Conservation (phyloP, 2,113 vertebrate species). For the Nothoprocta pentlandii region DNA sequence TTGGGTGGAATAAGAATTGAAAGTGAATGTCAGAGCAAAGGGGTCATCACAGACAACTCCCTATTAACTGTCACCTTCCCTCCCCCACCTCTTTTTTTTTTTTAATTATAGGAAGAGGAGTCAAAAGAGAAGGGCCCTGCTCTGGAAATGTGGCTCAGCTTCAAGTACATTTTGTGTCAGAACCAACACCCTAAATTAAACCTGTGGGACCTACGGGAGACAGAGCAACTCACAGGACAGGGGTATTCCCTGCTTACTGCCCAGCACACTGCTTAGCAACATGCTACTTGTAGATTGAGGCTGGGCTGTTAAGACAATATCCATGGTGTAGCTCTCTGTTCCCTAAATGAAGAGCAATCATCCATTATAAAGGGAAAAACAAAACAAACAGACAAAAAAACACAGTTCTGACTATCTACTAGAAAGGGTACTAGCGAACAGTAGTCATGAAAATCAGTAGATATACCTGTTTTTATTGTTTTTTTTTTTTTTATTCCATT, state of each 20-base stretch:
- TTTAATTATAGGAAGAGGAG: background rate
- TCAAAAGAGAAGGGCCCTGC: background rate
- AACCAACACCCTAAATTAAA: background rate
- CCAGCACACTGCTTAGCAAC: background rate
- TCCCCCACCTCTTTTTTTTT: background rate
- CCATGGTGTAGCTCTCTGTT: background rate
- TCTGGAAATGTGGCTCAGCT: background rate
- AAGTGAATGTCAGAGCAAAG: background rate
- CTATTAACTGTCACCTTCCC: background rate
- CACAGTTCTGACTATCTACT: rapidly evolving
- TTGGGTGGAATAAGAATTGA: background rate
- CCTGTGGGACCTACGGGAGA: rapidly evolving
- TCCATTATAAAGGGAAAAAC: background rate
- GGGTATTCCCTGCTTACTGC: background rate
- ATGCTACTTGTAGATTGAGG: background rate
- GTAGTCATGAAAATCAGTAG: background rate
- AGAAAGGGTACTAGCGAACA: background rate
- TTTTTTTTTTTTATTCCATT: background rate
- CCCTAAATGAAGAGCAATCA: background rate
- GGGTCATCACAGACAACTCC: background rate
- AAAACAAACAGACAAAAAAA: background rate
- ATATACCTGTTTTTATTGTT: background rate
- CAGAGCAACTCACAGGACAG: background rate
- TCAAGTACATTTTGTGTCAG: background rate
- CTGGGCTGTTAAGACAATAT: background rate